Evolutionary conservation across 2,888 invertebrate genomes (phyloP).

Genomic region (Theodoxus fluviatilis): DNA sequence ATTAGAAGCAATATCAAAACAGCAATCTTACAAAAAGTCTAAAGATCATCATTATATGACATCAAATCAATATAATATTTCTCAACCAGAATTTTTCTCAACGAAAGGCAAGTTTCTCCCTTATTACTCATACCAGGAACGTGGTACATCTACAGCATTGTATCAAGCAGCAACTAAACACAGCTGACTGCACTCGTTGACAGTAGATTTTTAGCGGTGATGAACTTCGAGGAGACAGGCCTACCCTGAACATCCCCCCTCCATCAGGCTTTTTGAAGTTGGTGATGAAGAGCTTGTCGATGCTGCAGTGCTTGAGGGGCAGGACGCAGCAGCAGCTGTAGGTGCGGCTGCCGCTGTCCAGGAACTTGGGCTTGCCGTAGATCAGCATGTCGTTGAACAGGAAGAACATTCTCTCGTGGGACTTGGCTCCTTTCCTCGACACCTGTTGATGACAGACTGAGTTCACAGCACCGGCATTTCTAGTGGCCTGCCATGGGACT

Average conservation of each 20-base stretch:
- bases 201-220: background rate
- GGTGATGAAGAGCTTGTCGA: constrained; percentile 71
- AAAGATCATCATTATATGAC: too few relatives aligned
- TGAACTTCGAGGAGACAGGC: background rate
- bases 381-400: constrained; percentile 78
- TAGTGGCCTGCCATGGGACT: too few relatives aligned
- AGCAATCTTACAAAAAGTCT: too few relatives aligned
- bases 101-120: too few relatives aligned
- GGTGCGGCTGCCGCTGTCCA: constrained; percentile 68
- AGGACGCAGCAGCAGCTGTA: constrained; percentile 75
- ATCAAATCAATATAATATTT: too few relatives aligned
- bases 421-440: constrained; percentile 57
- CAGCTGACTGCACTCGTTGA: background rate
- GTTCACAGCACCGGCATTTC: too few relatives aligned
- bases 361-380: constrained; percentile 75
- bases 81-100: too few relatives aligned
- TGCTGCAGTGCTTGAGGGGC: constrained; percentile 76
- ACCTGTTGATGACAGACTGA: constrained; percentile 68
- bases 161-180: too few relatives aligned
- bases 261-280: constrained; percentile 65
- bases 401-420: constrained; percentile 73
- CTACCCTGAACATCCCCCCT: constrained; percentile 55
- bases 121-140: too few relatives aligned
- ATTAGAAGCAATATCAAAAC: too few relatives aligned
- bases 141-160: too few relatives aligned